phyloP scores from a whole-genome alignment of 1,140 invertebrate species.

The Leptinotarsa lineolata region DNA sequence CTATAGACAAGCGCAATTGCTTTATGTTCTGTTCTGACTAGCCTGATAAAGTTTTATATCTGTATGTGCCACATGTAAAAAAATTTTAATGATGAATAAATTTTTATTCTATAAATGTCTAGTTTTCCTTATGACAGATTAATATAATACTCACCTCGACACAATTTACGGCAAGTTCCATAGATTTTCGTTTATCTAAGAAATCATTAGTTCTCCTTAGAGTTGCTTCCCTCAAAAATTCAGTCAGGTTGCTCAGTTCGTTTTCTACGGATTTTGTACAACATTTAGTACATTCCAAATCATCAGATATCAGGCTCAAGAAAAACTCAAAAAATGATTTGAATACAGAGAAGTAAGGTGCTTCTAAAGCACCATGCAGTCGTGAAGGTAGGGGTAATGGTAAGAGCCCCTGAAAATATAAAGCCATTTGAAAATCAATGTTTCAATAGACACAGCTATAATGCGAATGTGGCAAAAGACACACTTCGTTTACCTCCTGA shows the following conservation, averaged over 20 bases:
- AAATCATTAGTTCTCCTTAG: slow-evolving; percentile 38
- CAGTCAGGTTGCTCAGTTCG: slow-evolving; percentile 34
- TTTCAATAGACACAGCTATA: background rate
- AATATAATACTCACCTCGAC: slow-evolving; percentile 44
- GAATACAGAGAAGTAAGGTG: slow-evolving; percentile 41
- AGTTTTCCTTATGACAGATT: too few relatives aligned
- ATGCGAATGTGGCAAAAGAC: too few relatives aligned
- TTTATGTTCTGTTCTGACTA: too few relatives aligned
- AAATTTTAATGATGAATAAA: too few relatives aligned
- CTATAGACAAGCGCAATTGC: too few relatives aligned
- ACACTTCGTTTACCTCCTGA: slow-evolving; percentile 33
- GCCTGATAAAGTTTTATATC: too few relatives aligned
- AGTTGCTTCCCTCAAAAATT: slow-evolving; percentile 32
- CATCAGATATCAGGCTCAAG: slow-evolving; percentile 35
- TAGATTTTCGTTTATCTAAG: slow-evolving; percentile 39
- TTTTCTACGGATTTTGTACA: slow-evolving; percentile 33
- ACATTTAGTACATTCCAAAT: slow-evolving; percentile 26
- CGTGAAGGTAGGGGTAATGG: slow-evolving; percentile 46
- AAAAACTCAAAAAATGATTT: slow-evolving; percentile 43
- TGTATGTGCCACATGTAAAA: too few relatives aligned
- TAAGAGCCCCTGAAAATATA: slow-evolving; percentile 40
- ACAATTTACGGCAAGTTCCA: slow-evolving; percentile 48
- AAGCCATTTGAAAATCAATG: background rate
- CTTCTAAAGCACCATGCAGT: slow-evolving; percentile 43
- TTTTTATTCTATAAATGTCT: too few relatives aligned